These are phyloP conservation scores for Erythrolamprus reginae DNA, from an alignment of 2,113 vertebrate genomes.

Conservation along the genomic window DNA sequence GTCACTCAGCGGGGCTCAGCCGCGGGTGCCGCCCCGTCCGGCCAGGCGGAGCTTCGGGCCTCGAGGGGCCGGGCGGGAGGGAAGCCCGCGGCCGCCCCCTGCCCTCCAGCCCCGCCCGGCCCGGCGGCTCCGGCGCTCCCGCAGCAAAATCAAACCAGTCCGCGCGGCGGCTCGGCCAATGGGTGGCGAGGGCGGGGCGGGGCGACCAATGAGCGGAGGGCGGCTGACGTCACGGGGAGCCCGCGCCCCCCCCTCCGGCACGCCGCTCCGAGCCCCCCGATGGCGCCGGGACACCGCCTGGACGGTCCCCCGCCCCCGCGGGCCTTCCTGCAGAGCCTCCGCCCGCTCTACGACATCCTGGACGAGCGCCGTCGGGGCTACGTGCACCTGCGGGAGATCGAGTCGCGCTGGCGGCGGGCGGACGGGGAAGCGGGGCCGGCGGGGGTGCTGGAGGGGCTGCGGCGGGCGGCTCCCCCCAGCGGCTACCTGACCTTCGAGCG, in stretches of 20 bases:
- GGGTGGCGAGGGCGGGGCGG: neutral
- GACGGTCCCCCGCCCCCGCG: conserved; percentile 72
- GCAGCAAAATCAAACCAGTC: conserved; percentile 54
- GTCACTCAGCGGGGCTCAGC: neutral
- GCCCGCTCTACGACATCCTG: conserved; percentile 91
- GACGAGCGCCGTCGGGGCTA: conserved; percentile 84
- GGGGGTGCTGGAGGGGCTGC: conserved; percentile 82
- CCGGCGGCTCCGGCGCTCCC: neutral
- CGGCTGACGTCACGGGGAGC: neutral
- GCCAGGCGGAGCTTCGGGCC: neutral
- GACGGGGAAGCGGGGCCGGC: conserved; percentile 77
- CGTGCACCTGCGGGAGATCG: conserved; percentile 91
- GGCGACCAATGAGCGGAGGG: conserved; percentile 16
- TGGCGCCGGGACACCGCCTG: conserved; percentile 7
- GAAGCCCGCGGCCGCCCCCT: neutral
- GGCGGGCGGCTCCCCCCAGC: conserved; percentile 80
- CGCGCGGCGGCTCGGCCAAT: conserved; percentile 52
- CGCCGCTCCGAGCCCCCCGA: neutral
- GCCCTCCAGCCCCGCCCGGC: accelerated
- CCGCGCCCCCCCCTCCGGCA: neutral
- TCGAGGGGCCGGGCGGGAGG: no score
- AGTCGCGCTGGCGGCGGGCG: conserved; percentile 82
- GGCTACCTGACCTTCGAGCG: conserved; percentile 91
- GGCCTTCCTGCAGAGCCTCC: conserved; percentile 87
- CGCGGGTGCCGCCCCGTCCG: neutral